These are phyloP conservation scores for Ctenosaura bakeri DNA, from an alignment of 2,797 vertebrate species.

Conservation along the genomic window DNA sequence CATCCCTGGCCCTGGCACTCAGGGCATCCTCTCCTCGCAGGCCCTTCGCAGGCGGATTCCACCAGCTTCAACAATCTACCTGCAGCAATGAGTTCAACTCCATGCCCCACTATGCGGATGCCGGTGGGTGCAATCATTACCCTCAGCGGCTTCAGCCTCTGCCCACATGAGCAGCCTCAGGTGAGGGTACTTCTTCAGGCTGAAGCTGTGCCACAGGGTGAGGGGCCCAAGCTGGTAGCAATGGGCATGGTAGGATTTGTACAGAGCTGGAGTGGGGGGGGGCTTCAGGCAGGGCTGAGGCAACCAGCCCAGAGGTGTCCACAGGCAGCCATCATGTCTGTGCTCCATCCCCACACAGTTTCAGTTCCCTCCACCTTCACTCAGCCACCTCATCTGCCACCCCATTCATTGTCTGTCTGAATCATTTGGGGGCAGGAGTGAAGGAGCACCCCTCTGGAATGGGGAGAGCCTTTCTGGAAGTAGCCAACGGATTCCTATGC, in stretches of 20 bases:
- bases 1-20: not conserved
- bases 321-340: too few relatives aligned
- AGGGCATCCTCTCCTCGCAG: constrained; percentile 69
- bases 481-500: too few relatives aligned
- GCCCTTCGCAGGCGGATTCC: constrained; percentile 93
- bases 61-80: too few relatives aligned
- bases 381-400: rapidly evolving
- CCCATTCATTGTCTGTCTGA: not conserved
- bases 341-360: not conserved
- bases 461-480: too few relatives aligned
- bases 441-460: not conserved
- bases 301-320: not conserved
- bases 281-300: rapidly evolving
- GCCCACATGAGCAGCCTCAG: constrained; percentile 90
- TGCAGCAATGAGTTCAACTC: too few relatives aligned
- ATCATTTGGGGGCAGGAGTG: not conserved
- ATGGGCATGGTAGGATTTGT: too few relatives aligned
- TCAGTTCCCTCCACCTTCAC: not conserved
- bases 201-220: too few relatives aligned
- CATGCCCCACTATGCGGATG: constrained; percentile 92
- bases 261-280: not conserved
- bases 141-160: constrained; percentile 92
- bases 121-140: too few relatives aligned
- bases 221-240: not conserved
- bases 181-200: constrained; percentile 70